Evolutionary conservation across 2,797 vertebrate genomes (phyloP), one percentile per base, ranked within the genome.

Genomic region (Labroides dimidiatus): DNA sequence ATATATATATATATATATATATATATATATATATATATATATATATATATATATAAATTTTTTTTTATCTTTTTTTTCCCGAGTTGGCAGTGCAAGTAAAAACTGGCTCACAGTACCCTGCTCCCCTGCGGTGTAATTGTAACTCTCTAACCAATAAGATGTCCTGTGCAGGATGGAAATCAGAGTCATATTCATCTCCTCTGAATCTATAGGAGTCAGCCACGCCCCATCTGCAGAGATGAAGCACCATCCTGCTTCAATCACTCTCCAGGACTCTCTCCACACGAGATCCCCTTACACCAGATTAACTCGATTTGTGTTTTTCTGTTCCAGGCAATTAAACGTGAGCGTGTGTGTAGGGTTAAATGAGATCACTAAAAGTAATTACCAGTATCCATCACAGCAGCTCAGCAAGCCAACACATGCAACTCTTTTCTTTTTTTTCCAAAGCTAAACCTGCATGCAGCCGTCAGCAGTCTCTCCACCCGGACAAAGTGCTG

Each of bases 321-420:
- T 80, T 81, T 81, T 82, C 78, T 77, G 67, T 88, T 86, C 75
- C 70, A 85, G 77, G 67, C 78, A 87, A 88, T 88, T 91, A 89
- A 88, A 81, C 20, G 43, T 47, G 65, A 42, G 69, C n/a, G 21
- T 15, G 55, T 82, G 70, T 77, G 62, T 13, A 61, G 72, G 81
- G 85, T 84, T 84, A 86, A 86, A 86, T 66, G 74, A 84, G 87
- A 84, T 79, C 78, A 78, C 72, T 53, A 67, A 59, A 85, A 58
- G 84, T 87, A 85, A 91, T 92, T 90, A 90, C 84, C 55, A 64
- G 69, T 81, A 85, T 90, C 77, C 71, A 84, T 88, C 84, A 84
- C 65, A 27, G 60, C 30, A 64, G 69, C 71, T 10, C 53, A 65
- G 74, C 51, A 67, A 3, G 24, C 45, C 41, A 69, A 51, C 58